phyloP scores from a whole-genome alignment of 1,140 invertebrate genomes.

The Brachionus plicatilis region DNA sequence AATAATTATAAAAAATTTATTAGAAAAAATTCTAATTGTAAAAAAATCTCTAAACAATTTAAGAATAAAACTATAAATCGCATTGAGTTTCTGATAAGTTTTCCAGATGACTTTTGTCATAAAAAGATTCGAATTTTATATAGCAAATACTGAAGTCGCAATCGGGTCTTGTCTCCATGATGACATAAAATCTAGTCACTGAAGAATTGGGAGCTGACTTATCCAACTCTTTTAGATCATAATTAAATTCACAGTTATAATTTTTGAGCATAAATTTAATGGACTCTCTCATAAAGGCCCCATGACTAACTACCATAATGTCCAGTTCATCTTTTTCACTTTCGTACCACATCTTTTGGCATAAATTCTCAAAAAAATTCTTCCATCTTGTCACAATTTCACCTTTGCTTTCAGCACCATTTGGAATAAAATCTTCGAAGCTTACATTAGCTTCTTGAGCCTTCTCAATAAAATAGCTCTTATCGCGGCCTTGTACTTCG shows the following conservation, averaged over 20 bases:
- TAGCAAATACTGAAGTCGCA: background rate
- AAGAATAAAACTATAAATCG: background rate
- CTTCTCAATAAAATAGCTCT: background rate
- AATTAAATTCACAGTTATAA: background rate
- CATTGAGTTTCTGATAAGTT: background rate
- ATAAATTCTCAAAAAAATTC: background rate
- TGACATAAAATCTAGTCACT: background rate
- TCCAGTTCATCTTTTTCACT: background rate
- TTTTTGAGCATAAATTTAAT: constrained; percentile 9
- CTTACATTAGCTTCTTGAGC: background rate
- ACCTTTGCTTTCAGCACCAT: background rate
- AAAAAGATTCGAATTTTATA: constrained; percentile 2
- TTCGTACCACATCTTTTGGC: background rate
- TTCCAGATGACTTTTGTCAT: constrained; percentile 11
- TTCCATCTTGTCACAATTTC: background rate
- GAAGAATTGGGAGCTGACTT: constrained; percentile 10
- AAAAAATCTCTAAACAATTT: background rate
- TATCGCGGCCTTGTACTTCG: background rate
- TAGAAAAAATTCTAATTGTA: background rate
- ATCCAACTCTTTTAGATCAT: background rate
- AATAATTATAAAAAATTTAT: background rate
- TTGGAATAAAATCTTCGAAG: background rate
- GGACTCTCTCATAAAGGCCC: constrained; percentile 8
- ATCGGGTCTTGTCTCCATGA: background rate
- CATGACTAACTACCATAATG: constrained; percentile 4